Evolutionary conservation across 2,888 invertebrate species (phyloP), one percentile per base, ranked within the genome.

Genomic region (Plebejus anna): DNA sequence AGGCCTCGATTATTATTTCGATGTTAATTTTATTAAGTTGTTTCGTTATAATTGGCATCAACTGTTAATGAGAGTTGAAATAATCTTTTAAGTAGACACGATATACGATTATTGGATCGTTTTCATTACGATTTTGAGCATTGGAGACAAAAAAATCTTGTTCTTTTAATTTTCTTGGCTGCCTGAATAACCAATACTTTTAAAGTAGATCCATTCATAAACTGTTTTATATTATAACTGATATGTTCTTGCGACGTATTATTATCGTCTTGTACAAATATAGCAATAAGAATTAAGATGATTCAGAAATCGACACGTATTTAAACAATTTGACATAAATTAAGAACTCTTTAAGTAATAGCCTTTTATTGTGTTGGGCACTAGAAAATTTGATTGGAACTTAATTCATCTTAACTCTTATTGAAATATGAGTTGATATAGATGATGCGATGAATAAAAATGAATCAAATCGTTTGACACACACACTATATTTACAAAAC

Each of bases 171-270:
- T 32, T 73, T 72, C 72, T 72, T 73, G 73, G 73, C 73, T 32
- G 73, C 73, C 77, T 70, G 57, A 61, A 76, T 76, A 70, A 77
- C 59, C 76, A 70, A 75, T 70, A 57, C 70, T 9, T 76, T 75
- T 75, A 71, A 76, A 75, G 75, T 77, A 77, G 71, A 82, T 80
- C 82, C 82, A 81, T 83, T 82, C 81, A 80, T 83, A 77, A 38
- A 76, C 76, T 71, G 76, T 71, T 75, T 42, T 75, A 72, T 77
- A 77, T 75, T 38, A 78, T 79, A 75, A 80, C 78, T 87, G 87
- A 89, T 89, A 89, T 88, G 90, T 88, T 86, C 84, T 86, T 83
- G 83, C 78, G 78, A 84, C 86, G 84, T 82, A 86, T 82, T 83
- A 79, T 51, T n/a, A 78, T 77, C 77, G 81, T 79, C 82, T 85